Base-by-base conservation (phyloP, 2,888 invertebrate genomes). In the Tholera decimalis region DNA sequence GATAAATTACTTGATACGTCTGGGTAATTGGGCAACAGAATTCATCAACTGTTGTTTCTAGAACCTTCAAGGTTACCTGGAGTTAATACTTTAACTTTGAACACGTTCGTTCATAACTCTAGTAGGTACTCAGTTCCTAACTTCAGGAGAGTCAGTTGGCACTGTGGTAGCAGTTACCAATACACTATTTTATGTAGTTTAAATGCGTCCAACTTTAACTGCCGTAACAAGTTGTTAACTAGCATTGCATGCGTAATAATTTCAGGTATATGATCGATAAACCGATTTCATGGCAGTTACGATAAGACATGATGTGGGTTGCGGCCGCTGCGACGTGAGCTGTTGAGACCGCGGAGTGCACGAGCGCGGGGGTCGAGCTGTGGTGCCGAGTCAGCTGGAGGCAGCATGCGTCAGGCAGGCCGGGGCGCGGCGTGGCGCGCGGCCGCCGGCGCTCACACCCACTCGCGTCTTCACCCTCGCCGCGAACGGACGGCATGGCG, bases 401-500 rank as follows among this genome's bases (percentile, higher is more conserved):
- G 46, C 73, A 72, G 70, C 70, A 49, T 20, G 70, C 28, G 47
- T 2, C 61, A 28, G 54, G 62, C 30, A 47, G 70, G 68, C 73
- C 57, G 65, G 70, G 68, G 73, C 57, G 65, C 73, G 77, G 71
- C 71, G 57, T 59, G 62, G 57, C 60, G 53, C 63, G 77, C 66
- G 35, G 35, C 76, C 67, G 68, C 63, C 67, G 59, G 67, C 76
- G 67, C 62, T 65, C 77, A 72, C 78, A 71, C 82, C 65, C 93
- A 94, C 89, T 94, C 93, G 93, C 91, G 93, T 85, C 83, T 84
- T 80, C 86, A 84, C 87, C 88, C 85, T 86, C 92, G 90, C 87
- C 86, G 84, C 87, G 91, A 71, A 75, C 89, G 91, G 88, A 91
- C 92, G 92, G 83, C 76, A 92, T 92, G 94, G 87, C 86, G 82